Conservation (phyloP, 2,888 invertebrate species). For the Pterobdella sp. region DNA sequence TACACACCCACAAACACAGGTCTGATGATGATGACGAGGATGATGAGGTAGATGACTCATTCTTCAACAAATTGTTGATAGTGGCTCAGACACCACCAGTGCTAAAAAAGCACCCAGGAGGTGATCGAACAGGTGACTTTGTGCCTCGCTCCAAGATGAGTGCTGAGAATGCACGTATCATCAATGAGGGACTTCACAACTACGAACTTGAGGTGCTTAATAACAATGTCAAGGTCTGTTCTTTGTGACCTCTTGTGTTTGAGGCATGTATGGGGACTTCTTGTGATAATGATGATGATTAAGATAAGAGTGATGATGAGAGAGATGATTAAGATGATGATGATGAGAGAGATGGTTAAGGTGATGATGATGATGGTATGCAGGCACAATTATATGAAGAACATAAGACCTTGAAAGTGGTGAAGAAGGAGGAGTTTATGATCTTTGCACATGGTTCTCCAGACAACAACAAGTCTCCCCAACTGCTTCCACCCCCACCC, state of each 20-base stretch:
- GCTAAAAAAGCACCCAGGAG: slow-evolving; percentile 73
- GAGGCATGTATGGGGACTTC: not conserved
- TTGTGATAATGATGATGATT: not conserved
- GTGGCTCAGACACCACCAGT: slow-evolving; percentile 68
- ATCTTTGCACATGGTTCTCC: slow-evolving; percentile 59
- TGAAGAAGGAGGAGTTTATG: slow-evolving; percentile 78
- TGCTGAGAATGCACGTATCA: slow-evolving; percentile 84
- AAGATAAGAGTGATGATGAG: not conserved
- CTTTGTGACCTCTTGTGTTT: not conserved
- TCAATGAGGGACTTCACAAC: slow-evolving; percentile 89
- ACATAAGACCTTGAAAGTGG: slow-evolving; percentile 70
- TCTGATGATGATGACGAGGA: slow-evolving; percentile 57
- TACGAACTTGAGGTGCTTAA: slow-evolving; percentile 73
- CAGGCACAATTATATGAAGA: slow-evolving; percentile 30
- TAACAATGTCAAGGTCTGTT: slow-evolving; percentile 21
- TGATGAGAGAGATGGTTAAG: not conserved
- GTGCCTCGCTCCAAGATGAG: slow-evolving; percentile 84
- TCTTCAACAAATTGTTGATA: slow-evolving; percentile 85
- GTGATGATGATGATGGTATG: not conserved
- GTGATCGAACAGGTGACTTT: slow-evolving; percentile 83
- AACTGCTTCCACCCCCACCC: slow-evolving; percentile 67
- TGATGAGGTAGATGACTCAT: slow-evolving; percentile 80
- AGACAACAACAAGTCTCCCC: slow-evolving; percentile 55
- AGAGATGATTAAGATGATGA: not conserved
- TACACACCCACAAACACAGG: slow-evolving; percentile 38